Evolutionary conservation across 2,113 vertebrate species (phyloP), one percentile per base, ranked within the genome.

Genomic region (Malurus elegans): DNA sequence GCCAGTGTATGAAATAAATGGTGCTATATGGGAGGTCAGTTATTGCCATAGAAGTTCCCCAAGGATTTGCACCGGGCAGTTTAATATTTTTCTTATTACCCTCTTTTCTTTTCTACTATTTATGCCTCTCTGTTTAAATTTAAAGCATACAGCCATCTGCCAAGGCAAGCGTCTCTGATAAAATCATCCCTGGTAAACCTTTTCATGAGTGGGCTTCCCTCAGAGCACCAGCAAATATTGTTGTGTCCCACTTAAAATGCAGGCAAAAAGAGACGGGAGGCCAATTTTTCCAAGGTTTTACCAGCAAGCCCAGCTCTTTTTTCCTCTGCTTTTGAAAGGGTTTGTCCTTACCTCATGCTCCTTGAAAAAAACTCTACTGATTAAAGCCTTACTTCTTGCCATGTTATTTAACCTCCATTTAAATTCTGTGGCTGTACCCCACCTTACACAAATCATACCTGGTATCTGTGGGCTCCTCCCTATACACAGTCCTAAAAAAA

Each of bases 51-150:
- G 96, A 83, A 95, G 96, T 97, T 98, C 98, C 97, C 98, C 70
- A 90, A 97, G 97, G 98, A 98, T 97, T 97, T 97, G 97, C 97
- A 97, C 94, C 96, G 97, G 97, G 96, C 97, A 98, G 95, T 98
- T 97, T 98, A 98, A 98, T 98, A 98, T 98, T 97, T 98, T 98
- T 98, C 98, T 98, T 98, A 98, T 98, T 98, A 98, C 97, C 95
- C 96, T 97, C 97, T 98, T 98, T 92, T 98, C 98, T 98, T 98
- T 96, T 95, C 97, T 97, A 97, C 97, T 96, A 98, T 98, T 98
- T 97, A 98, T 98, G 97, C 97, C 97, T 97, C 92, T 94, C 97
- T 92, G 95, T 98, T 97, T 97, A 98, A 97, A 98, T 98, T 96
- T 97, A 95, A 97, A 98, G 95, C 97, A 97, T 92, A 94, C 91